Conservation (phyloP, 2,797 vertebrate genomes). For the Poeciliopsis paucimaculata region DNA sequence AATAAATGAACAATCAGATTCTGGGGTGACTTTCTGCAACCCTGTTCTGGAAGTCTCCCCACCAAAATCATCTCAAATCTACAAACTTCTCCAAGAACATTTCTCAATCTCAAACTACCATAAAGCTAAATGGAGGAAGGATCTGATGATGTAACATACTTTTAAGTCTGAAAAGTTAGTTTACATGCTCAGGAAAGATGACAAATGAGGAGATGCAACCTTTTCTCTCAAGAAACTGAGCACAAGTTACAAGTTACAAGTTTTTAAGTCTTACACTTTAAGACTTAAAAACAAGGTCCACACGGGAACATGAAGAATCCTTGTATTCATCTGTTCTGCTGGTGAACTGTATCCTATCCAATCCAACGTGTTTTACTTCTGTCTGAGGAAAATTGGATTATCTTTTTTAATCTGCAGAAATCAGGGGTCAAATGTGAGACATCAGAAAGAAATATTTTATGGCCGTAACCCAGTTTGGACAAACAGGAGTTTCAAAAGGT, state of each 20-base stretch:
- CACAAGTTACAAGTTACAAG: too few relatives aligned
- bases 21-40: neutral
- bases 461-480: neutral
- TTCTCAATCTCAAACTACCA: neutral
- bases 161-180: neutral
- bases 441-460: constrained; percentile 19
- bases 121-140: neutral
- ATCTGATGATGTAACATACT: neutral
- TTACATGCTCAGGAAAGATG: neutral
- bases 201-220: neutral
- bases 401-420: constrained; percentile 43
- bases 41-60: neutral
- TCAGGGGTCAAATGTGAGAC: constrained; percentile 18
- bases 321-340: constrained; percentile 18
- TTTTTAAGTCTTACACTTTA: too few relatives aligned
- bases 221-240: neutral
- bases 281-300: neutral
- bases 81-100: neutral
- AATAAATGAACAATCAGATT: neutral
- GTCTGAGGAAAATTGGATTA: constrained; percentile 1
- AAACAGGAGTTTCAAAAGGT: neutral
- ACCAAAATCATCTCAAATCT: neutral
- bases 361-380: neutral
- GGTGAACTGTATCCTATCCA: neutral
- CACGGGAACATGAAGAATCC: constrained; percentile 6